Evolutionary conservation across 2,888 invertebrate genomes (phyloP), one percentile per base, ranked within the genome.

Genomic region (Drosophila sordidapex): DNA sequence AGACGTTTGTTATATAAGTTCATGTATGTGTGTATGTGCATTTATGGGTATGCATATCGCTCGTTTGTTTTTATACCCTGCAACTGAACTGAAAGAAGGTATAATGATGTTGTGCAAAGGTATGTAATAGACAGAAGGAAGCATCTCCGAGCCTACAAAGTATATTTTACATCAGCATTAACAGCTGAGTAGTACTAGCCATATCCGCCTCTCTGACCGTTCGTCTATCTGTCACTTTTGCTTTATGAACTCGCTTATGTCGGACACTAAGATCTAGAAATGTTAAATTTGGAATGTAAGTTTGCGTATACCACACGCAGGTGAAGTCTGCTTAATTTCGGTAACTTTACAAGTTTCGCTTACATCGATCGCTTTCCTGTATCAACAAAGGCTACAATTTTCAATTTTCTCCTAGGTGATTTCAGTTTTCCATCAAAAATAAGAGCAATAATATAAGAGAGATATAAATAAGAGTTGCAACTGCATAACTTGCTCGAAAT

Each of bases 1-100:
- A 67, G 54, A 71, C 63, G 18, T 58, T 52, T 60, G 25, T 51
- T 56, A 35, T 35, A 36, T 57, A 56, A 54, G 15, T 5, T 1
- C 2, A 18, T 18, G 18, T 18, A 5, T 27, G 27, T 27, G 10
- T 49, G 49, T 27, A 18, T 49, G 29, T 43, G 18, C 11, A 35
- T 27, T 15, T 10, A 52, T 33, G 25, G 8, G 21, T 31, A 40
- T 27, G 53, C 43, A 61, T 38, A 54, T 54, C 48, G 40, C 51
- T 35, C 25, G 40, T 31, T 60, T 35, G 52, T 29, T 43, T 33
- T 11, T 61, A 48, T 43, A 15, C 46, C 15, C 46, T 46, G 3
- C 15, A 4, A 2, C 7, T 25, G 7, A 46, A 46, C 46, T 46
- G 21, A 46, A 21, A 25, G 21, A 46, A 21, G 21, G 46, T 46